These are phyloP conservation scores for Scolopax mira DNA, from an alignment of 2,113 vertebrate species.

Conservation along the genomic window DNA sequence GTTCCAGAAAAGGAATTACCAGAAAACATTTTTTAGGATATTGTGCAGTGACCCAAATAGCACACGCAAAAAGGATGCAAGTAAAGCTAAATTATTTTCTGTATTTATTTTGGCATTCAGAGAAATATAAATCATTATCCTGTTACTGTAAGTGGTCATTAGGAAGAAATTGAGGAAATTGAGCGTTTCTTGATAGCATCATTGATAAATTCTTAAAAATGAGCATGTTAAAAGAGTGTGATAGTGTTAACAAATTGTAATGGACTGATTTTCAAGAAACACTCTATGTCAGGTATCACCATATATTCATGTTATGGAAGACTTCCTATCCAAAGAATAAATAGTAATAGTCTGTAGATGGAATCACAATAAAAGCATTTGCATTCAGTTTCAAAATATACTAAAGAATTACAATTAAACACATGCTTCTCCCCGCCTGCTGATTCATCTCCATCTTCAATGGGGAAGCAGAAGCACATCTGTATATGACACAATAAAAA, in stretches of 20 bases:
- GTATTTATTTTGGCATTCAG: background rate
- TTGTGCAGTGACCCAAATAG: background rate
- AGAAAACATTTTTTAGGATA: background rate
- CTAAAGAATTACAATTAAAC: background rate
- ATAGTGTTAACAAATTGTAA: background rate
- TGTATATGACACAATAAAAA: background rate
- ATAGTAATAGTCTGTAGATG: background rate
- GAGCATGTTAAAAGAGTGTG: background rate
- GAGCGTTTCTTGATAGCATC: background rate
- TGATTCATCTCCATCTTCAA: background rate
- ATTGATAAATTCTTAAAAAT: background rate
- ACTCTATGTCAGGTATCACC: background rate
- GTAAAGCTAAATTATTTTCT: background rate
- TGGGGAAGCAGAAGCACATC: background rate
- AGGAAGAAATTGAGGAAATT: background rate
- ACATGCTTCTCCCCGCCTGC: background rate
- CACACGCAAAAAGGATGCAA: background rate
- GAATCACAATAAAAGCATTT: background rate
- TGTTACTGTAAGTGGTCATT: background rate
- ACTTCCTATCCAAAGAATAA: background rate
- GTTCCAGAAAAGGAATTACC: background rate
- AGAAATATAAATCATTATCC: background rate
- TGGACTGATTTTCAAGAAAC: background rate
- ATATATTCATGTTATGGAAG: background rate
- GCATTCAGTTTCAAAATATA: background rate